A percentile compares a stretch with the other conserved stretches of the same genome.
Conservation (phyloP, 2,888 invertebrate species). For the Macrostomum cliftonense region DNA sequence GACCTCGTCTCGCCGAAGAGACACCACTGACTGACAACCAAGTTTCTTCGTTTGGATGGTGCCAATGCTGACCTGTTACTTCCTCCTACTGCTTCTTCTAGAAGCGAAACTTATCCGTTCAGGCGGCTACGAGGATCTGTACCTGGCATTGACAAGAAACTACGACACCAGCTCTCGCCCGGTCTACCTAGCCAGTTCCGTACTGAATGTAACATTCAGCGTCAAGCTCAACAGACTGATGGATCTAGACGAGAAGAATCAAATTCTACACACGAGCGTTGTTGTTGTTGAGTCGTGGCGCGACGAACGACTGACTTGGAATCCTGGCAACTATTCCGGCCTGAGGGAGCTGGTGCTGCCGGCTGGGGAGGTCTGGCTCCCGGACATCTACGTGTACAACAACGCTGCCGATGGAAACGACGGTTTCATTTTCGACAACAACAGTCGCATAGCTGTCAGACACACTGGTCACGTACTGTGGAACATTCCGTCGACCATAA, state of each 20-base stretch:
- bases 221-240: not conserved
- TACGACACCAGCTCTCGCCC: no score
- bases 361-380: constrained; percentile 23
- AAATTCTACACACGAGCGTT: constrained; percentile 1
- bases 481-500: constrained; percentile 28
- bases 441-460: constrained; percentile 21
- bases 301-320: constrained; percentile 8
- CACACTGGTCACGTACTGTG: constrained; percentile 22
- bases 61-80: no score
- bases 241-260: constrained; percentile 11
- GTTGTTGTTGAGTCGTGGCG: not conserved
- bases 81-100: no score
- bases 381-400: constrained; percentile 34
- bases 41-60: no score
- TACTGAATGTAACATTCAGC: not conserved
- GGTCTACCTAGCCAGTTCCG: no score
- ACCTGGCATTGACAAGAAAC: no score
- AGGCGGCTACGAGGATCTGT: no score
- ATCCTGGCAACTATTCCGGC: not conserved
- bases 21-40: no score
- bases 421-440: constrained; percentile 29
- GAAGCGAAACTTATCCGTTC: no score
- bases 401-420: constrained; percentile 20
- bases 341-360: not conserved
- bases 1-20: no score